These are phyloP conservation scores for Oryzias melastigma DNA, from an alignment of 2,113 vertebrate genomes.

Conservation along the genomic window DNA sequence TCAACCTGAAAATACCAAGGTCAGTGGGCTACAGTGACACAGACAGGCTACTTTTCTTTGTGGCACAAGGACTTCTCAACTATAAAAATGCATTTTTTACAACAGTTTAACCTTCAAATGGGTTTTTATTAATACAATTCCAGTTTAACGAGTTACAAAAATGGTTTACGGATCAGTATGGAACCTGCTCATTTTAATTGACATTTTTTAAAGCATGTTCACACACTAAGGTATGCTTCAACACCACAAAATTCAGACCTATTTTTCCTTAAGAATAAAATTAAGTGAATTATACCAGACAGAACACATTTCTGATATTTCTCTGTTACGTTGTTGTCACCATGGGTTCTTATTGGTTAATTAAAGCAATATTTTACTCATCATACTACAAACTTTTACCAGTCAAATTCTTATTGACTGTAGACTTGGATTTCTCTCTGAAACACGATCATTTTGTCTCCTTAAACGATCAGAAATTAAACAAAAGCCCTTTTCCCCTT, in stretches of 20 bases:
- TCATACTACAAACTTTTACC: slow-evolving; percentile 38
- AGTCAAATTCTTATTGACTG: slow-evolving; percentile 34
- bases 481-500: slow-evolving; percentile 60
- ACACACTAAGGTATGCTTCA: too few species aligned
- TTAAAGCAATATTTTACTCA: slow-evolving; percentile 42
- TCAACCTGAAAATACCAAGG: slow-evolving; percentile 56
- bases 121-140: not conserved
- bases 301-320: too few species aligned
- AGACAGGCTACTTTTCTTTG: slow-evolving; percentile 22
- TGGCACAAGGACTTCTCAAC: slow-evolving; percentile 12
- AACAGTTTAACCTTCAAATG: too few species aligned
- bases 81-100: not conserved
- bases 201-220: too few species aligned
- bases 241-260: too few species aligned
- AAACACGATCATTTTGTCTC: slow-evolving; percentile 33
- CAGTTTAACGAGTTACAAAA: too few species aligned
- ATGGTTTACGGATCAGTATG: too few species aligned
- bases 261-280: too few species aligned
- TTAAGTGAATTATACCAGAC: too few species aligned
- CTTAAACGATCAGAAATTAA: slow-evolving; percentile 54
- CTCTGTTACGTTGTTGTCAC: too few species aligned
- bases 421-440: slow-evolving; percentile 12
- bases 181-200: too few species aligned
- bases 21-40: slow-evolving; percentile 41
- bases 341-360: slow-evolving; percentile 2